A percentile compares a stretch with the other conserved stretches of the same genome.
These are phyloP conservation scores for Clavelina lepadiformis DNA, from an alignment of 23 tunicate species.

Conservation along the genomic window DNA sequence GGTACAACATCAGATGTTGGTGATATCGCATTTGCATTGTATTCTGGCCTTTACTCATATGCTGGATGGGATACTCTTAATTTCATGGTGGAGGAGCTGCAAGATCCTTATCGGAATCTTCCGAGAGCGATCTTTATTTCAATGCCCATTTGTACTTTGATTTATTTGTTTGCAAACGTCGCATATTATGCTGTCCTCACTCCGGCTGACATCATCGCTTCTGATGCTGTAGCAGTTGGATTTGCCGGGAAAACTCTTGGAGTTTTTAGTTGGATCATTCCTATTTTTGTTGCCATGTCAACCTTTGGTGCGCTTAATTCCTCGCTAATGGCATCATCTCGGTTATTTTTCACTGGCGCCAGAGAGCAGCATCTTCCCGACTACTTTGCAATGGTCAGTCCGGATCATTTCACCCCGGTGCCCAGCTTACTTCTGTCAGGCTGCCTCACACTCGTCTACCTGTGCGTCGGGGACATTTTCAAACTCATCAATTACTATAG, in stretches of 20 bases:
- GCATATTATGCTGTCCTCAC: conserved; percentile 73
- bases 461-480: conserved; percentile 58
- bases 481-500: conserved; percentile 73
- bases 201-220: conserved; percentile 54
- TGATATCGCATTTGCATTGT: conserved; percentile 54
- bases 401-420: conserved; percentile 45
- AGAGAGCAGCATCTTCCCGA: conserved; percentile 74
- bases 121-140: conserved; percentile 56
- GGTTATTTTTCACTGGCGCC: conserved; percentile 60
- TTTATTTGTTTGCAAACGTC: conserved; percentile 43
- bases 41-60: conserved; percentile 63
- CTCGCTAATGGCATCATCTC: conserved; percentile 73
- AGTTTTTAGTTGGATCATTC: conserved; percentile 51
- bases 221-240: conserved; percentile 62
- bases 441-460: conserved; percentile 45
- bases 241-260: conserved; percentile 51
- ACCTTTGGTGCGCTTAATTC: conserved; percentile 75
- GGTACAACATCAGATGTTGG: conserved; percentile 27
- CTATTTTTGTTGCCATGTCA: conserved; percentile 74
- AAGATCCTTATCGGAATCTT: conserved; percentile 55
- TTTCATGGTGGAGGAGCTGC: conserved; percentile 69
- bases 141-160: conserved; percentile 71
- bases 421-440: conserved; percentile 50
- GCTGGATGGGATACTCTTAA: conserved; percentile 90
- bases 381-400: conserved; percentile 71